Evolutionary conservation across 2,888 invertebrate species (phyloP).

Genomic region (Catocala sponsa): DNA sequence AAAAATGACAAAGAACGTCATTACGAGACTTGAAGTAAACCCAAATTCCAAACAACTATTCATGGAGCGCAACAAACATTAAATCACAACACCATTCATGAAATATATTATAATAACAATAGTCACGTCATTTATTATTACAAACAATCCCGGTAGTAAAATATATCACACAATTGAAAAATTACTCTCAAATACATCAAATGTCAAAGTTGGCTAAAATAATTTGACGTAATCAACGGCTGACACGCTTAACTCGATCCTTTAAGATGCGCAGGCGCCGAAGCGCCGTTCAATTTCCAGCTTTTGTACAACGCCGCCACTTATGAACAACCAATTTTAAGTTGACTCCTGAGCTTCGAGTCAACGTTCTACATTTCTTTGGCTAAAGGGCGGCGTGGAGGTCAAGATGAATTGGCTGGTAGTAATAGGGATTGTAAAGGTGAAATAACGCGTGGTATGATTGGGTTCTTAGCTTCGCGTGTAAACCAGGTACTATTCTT

Average conservation of each 20-base stretch:
- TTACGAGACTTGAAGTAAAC: no score
- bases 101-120: no score
- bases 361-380: slow-evolving; percentile 8
- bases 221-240: slow-evolving; percentile 50
- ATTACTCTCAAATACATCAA: slow-evolving; percentile 19
- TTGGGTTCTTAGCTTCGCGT: slow-evolving; percentile 60
- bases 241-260: slow-evolving; percentile 49
- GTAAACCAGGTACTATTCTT: slow-evolving; percentile 52
- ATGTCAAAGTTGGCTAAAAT: slow-evolving; percentile 47
- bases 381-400: slow-evolving; percentile 21
- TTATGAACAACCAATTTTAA: slow-evolving; percentile 42
- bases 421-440: slow-evolving; percentile 63
- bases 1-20: no score
- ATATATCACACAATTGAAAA: slow-evolving; percentile 3
- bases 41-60: no score
- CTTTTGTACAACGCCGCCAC: slow-evolving; percentile 64
- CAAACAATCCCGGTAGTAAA: no score
- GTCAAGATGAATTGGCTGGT: slow-evolving; percentile 33
- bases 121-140: no score
- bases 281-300: slow-evolving; percentile 65
- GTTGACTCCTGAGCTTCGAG: slow-evolving; percentile 7
- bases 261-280: slow-evolving; percentile 61
- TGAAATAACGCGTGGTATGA: slow-evolving; percentile 61
- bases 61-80: no score
- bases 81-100: no score